Evolutionary conservation across 2,113 vertebrate species (phyloP).

Genomic region (Cavia porcellus): DNA sequence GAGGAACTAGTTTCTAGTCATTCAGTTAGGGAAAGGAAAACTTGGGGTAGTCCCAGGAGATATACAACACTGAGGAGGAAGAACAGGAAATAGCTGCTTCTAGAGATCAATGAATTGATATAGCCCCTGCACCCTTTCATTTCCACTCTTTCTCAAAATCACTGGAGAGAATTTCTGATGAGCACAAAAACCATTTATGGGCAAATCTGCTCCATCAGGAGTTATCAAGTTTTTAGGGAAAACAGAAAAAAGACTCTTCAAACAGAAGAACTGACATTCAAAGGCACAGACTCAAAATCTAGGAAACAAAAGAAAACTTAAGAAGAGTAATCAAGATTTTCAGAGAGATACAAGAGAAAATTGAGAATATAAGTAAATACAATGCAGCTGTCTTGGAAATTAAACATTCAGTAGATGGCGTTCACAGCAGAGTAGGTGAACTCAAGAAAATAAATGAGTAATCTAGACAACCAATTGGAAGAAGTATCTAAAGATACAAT

Average conservation of each 20-base stretch:
- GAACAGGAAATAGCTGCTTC: not conserved
- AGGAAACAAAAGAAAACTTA: not conserved
- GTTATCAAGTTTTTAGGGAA: not conserved
- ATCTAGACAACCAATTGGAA: not conserved
- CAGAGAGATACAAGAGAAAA: not conserved
- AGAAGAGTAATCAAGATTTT: not conserved
- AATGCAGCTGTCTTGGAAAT: not conserved
- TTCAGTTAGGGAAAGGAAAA: not conserved
- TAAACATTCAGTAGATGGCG: not conserved
- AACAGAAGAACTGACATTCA: not conserved
- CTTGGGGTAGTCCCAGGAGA: not conserved
- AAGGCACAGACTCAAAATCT: not conserved
- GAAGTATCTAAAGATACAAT: not conserved
- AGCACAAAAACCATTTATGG: not conserved
- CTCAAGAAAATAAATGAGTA: not conserved
- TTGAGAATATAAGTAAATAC: not conserved
- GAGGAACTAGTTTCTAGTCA: not conserved
- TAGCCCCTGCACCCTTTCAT: not conserved
- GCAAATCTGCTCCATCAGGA: not conserved
- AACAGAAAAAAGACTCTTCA: not conserved
- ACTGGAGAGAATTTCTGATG: not conserved
- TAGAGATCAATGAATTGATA: not conserved
- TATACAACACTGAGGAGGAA: not conserved
- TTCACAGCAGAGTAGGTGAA: not conserved
- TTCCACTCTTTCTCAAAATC: not conserved